Percentiles rank a stretch among this genome's conserved stretches.
These are phyloP conservation scores for Eolophus roseicapilla DNA, from an alignment of 2,113 vertebrate species.

Conservation along the genomic window DNA sequence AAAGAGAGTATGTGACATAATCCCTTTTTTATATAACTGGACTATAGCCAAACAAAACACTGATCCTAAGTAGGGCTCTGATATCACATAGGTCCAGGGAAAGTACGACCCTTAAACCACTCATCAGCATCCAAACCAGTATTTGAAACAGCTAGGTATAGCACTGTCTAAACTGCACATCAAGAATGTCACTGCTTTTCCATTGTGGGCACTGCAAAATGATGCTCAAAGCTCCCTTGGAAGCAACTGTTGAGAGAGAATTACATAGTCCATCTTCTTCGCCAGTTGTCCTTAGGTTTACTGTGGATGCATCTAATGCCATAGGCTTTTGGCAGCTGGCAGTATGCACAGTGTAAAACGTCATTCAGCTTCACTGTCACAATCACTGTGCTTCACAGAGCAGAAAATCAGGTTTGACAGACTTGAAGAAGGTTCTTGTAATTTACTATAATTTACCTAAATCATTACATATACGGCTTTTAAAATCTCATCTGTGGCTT, in stretches of 20 bases:
- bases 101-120: background rate
- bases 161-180: background rate
- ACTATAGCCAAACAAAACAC: background rate
- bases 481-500: conserved; percentile 60
- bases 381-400: conserved; percentile 74
- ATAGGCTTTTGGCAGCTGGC: conserved; percentile 64
- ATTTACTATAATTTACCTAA: conserved; percentile 69
- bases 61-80: background rate
- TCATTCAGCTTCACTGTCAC: conserved; percentile 66
- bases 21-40: background rate
- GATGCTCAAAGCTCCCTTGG: background rate
- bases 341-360: conserved; percentile 53
- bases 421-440: conserved; percentile 65
- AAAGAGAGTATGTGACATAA: background rate
- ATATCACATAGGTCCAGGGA: background rate
- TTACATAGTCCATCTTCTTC: conserved; percentile 41
- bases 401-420: conserved; percentile 78
- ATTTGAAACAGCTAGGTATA: background rate
- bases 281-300: conserved; percentile 49
- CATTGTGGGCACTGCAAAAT: background rate
- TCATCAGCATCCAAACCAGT: background rate
- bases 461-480: conserved; percentile 51
- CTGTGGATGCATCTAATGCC: conserved; percentile 48
- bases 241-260: conserved; percentile 21
- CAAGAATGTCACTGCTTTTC: background rate